Conservation (phyloP, 2,888 invertebrate genomes). For the Noctua pronuba region DNA sequence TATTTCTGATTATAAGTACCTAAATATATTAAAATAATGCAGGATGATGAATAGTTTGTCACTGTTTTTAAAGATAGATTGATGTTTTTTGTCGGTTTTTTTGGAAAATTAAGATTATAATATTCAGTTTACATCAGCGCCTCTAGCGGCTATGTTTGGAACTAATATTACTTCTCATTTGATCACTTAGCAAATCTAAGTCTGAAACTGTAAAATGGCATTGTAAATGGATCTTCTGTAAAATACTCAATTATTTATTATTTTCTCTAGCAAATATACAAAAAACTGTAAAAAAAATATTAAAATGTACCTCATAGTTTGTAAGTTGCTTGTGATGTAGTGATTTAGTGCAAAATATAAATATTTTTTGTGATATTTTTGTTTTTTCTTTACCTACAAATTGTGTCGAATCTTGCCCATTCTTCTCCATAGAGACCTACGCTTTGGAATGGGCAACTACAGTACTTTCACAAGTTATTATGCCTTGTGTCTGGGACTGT, state of each 20-base stretch:
- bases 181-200: background rate
- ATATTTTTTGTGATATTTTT: constrained; percentile 35
- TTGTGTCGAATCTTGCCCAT: too few species aligned
- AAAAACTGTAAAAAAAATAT: constrained; percentile 73
- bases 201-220: constrained; percentile 34
- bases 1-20: background rate
- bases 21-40: background rate
- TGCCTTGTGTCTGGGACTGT: too few species aligned
- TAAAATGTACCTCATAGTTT: constrained; percentile 64
- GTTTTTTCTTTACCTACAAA: background rate
- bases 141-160: constrained; percentile 20
- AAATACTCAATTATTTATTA: constrained; percentile 76
- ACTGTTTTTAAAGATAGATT: background rate
- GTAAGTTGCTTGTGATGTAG: constrained; percentile 68
- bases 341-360: constrained; percentile 67
- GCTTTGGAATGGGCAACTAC: too few species aligned
- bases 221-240: constrained; percentile 64
- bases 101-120: background rate
- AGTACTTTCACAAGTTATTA: too few species aligned
- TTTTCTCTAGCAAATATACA: constrained; percentile 71
- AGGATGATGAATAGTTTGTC: background rate
- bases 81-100: too few species aligned
- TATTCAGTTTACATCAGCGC: background rate
- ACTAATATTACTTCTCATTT: constrained; percentile 50
- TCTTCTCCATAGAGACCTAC: too few species aligned